Evolutionary conservation across 2,888 invertebrate genomes (phyloP), one percentile per base, ranked within the genome.

Genomic region (Aspidiotus destructor): DNA sequence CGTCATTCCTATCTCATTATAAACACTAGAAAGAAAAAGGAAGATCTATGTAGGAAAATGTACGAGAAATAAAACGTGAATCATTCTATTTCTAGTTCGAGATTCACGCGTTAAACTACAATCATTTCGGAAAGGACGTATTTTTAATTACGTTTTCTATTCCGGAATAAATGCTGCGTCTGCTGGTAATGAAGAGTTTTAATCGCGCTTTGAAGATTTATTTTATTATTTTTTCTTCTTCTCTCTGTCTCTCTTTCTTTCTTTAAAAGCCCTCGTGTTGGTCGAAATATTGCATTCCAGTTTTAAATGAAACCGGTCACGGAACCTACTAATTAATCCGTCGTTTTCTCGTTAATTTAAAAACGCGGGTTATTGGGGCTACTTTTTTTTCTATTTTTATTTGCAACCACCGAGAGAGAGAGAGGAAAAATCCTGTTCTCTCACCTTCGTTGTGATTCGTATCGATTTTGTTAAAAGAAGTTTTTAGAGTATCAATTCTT

Each of bases 241-340:
- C 17, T 54, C 17, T 54, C 17, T 54, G 17, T 17, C 55, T 54
- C 15, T 54, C 17, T 54, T 54, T n/a, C 55, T 54, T 54, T 54
- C n/a, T 28, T 40, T 17, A 13, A 13, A 58, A 58, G 58, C 17
- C 15, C 28, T 13, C 17, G 13, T 13, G 40, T 40, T 58, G 40
- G 17, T 10, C 13, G 42, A 55, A 40, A 58, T 58, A 44, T 65
- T 42, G 17, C 41, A 65, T 65, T 65, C 64, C 58, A 44, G 42
- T 65, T 64, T 54, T 54, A 57, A 65, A 65, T 65, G 57, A 65
- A 65, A 65, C 65, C 65, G 65, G 65, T 65, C 65, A 58, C 65
- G 58, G 65, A 65, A 65, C 58, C 65, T 58, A 65, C 55, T 63
- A 63, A 63, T 63, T 63, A 63, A 61, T 61, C 61, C 61, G 61